Base-by-base conservation (phyloP, 2,888 invertebrate species). In the Heteromurus nitidus region DNA sequence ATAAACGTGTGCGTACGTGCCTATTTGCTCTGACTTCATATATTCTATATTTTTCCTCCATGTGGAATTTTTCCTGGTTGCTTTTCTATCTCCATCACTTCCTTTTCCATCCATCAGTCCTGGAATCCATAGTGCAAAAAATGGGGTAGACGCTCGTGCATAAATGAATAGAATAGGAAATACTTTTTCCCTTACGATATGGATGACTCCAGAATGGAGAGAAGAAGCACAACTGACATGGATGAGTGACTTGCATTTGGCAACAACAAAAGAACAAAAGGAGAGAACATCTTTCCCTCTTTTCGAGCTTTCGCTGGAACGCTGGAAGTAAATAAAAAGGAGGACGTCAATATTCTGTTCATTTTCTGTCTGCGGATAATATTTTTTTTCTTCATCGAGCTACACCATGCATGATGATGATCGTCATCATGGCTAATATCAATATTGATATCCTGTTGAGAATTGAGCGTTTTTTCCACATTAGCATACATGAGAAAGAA, bases 221-320 rank as follows among this genome's bases (percentile, higher is more conserved):
- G n/a, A 3, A 16, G 11, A 47, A 3, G 5, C 20, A 22, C n/a
- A 58, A 42, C 55, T 44, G 67, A 75, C 36, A 75, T 58, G 75
- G 58, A 67, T 75, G 75, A 75, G 42, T 44, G 67, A 67, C 55
- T 28, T 67, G 58, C 16, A 28, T 67, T 67, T 62, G 28, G 58
- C 47, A 30, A 62, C 31, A 30, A 62, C 28, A 30, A 55, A 26
- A 11, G 5, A 11, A 55, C 16, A 16, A 55, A n/a, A 55, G 13
- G 47, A 47, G 3, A 47, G 55, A 16, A 50, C n/a, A n/a, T n/a
- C n/a, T n/a, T n/a, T n/a, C n/a, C n/a, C n/a, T 13, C 58, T 9
- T 58, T 28, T 20, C 22, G 44, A 44, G n/a, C 22, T 20, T 50
- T 47, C 22, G 18, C 18, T 50, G 50, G 31, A 22, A 60, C 30